Evolutionary conservation across 2,113 vertebrate genomes (phyloP).

Genomic region (Tonatia bakeri): DNA sequence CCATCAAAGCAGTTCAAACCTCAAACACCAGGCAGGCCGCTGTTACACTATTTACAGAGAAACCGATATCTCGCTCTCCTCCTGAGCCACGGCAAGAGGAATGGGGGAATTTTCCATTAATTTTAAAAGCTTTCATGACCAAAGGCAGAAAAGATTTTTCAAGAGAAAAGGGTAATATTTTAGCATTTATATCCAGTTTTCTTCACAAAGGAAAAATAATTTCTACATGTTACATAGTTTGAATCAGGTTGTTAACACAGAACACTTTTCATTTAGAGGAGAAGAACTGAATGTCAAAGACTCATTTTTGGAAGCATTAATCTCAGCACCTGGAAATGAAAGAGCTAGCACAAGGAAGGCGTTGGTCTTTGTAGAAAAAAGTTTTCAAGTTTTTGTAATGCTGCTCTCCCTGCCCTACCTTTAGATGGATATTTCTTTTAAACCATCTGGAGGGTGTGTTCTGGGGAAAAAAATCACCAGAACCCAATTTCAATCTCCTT

Average conservation of each 20-base stretch:
- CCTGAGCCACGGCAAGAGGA: background rate
- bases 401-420: background rate
- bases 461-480: background rate
- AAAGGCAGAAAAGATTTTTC: conserved; percentile 2
- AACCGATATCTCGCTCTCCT: background rate
- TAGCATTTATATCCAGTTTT: conserved; percentile 24
- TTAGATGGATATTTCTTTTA: background rate
- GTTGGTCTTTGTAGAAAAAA: background rate
- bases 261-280: background rate
- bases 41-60: background rate
- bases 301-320: background rate
- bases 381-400: background rate
- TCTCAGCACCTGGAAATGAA: background rate
- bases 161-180: conserved; percentile 37
- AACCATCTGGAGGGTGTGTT: background rate
- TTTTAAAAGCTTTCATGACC: conserved; percentile 8
- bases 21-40: background rate
- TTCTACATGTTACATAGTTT: background rate
- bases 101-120: background rate
- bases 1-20: background rate
- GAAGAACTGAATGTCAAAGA: background rate
- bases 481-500: background rate
- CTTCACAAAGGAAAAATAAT: conserved; percentile 35
- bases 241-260: background rate
- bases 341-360: background rate